Base-by-base conservation (phyloP, 2,888 invertebrate genomes). In the Psylliodes chrysocephalus region DNA sequence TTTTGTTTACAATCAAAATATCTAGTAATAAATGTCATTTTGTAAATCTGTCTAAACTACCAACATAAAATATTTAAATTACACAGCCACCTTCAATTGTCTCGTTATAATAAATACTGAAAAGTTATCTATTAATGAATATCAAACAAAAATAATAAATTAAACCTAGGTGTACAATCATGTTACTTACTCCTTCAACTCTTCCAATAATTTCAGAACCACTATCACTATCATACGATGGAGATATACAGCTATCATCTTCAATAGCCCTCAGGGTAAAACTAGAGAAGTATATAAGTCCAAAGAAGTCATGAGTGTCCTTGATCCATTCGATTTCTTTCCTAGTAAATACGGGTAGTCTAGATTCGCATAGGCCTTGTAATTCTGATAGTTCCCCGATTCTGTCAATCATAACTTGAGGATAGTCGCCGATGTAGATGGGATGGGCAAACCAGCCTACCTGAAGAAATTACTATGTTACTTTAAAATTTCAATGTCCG, bases 301-400 rank as follows among this genome's bases (percentile, higher is more conserved):
- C 92, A 55, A 93, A 83, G 79, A 90, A 91, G 77, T 94, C 93
- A 1, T 85, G 84, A 0, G 91, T 87, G 0, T 85, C 88, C 28
- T 79, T 81, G 25, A 92, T 86, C 56, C 83, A 81, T 8, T 82
- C 76, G 2, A 90, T 82, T 82, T 92, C 90, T 25, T 86, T 83
- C 0, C 73, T 17, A 0, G 87, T 87, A 73, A 90, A 89, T 60
- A 75, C 75, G 0, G 91, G 90, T 6, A 91, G 81, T 7, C 90
- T 85, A 0, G 90, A 89, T 10, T 84, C 81, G 0, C 80, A 74
- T 69, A 84, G 88, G 7, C 63, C 65, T 54, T 67, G 61, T 7
- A 17, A 18, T 51, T 64, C 35, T 63, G 90, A 91, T 35, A 86
- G 83, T 1, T 82, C 80, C 44, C 82, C 84, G 14, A 91, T 84